Evolutionary conservation across 2,888 invertebrate genomes (phyloP).

Genomic region (Idaea straminata): DNA sequence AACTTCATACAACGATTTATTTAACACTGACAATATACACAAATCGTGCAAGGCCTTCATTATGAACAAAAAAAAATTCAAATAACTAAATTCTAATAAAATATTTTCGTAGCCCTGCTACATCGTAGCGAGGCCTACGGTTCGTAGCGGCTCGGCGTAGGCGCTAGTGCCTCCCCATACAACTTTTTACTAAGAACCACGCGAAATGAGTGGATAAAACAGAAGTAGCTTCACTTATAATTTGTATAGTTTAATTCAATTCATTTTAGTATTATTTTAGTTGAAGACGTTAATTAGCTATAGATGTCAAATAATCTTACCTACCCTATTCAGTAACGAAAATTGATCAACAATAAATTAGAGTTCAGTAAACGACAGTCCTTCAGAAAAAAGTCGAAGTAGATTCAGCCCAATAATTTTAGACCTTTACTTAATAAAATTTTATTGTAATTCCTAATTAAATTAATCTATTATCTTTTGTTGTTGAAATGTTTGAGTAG

Average conservation of each 20-base stretch:
- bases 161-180: conserved; percentile 59
- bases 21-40: background rate
- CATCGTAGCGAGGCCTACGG: conserved; percentile 49
- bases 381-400: no score
- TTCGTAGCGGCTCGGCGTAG: conserved; percentile 54
- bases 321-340: no score
- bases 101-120: conserved; percentile 44
- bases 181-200: conserved; percentile 79
- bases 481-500: no score
- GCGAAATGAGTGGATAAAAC: conserved; percentile 79
- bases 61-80: conserved; percentile 1
- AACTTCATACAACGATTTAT: no score
- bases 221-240: conserved; percentile 72
- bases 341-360: no score
- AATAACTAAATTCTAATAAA: conserved; percentile 33
- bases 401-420: no score
- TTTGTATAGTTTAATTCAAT: background rate
- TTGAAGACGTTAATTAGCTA: background rate
- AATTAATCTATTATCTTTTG: no score
- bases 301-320: no score
- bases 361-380: no score
- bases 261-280: background rate
- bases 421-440: no score
- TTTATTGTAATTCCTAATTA: no score
- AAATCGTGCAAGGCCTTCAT: background rate